Conservation (phyloP, 2,113 vertebrate genomes). For the Orientallactaga bullata region DNA sequence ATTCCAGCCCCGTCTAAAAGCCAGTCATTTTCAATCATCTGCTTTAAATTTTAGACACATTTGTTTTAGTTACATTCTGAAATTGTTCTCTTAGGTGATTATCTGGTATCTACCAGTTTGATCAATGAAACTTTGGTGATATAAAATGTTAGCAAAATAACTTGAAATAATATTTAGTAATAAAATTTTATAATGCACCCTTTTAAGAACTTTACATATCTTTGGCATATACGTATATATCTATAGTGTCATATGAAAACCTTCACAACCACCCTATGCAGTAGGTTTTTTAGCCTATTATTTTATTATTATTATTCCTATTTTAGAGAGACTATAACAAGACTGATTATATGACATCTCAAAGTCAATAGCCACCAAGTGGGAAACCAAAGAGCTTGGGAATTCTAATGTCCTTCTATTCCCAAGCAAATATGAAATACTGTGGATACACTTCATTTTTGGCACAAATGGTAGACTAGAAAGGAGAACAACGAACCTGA, state of each 20-base stretch:
- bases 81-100: slow-evolving; percentile 18
- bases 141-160: slow-evolving; percentile 49
- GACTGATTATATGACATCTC: neutral
- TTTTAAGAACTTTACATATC: slow-evolving; percentile 14
- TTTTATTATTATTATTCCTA: neutral
- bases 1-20: neutral
- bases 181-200: neutral
- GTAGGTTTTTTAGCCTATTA: neutral
- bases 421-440: neutral
- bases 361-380: neutral
- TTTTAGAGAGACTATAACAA: slow-evolving; percentile 1
- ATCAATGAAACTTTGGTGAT: neutral
- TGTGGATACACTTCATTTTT: too few species aligned
- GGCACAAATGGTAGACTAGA: neutral
- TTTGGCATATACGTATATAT: neutral
- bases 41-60: neutral
- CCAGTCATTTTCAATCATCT: neutral
- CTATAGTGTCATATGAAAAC: slow-evolving; percentile 5
- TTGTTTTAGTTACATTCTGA: neutral
- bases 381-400: neutral
- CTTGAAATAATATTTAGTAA: slow-evolving; percentile 37
- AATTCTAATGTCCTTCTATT: neutral
- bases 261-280: neutral
- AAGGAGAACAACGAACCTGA: neutral
- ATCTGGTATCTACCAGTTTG: neutral